Evolutionary conservation across 1,140 invertebrate species (phyloP), one percentile per base, ranked within the genome.

Genomic region (Amphibalanus amphitrite): DNA sequence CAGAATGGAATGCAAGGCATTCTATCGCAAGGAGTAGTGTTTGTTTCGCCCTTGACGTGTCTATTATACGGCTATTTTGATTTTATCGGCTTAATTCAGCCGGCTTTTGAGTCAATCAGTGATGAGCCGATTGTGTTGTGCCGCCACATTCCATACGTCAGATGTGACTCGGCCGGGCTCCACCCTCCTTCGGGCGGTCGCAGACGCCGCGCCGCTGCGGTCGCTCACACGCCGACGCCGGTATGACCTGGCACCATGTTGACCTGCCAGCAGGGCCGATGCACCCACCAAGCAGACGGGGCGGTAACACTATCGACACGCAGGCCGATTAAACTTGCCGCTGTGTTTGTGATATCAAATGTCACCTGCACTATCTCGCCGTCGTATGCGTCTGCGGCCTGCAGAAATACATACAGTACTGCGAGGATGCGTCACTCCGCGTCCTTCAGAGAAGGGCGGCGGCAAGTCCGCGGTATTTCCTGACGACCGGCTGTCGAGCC

Each of bases 31-130:
- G 47, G 47, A 59, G 47, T 59, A 59, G 47, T 59, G 47, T 59
- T 59, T 59, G 47, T 59, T 59, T 59, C 47, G 47, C 47, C 47
- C 47, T 59, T 59, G 47, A 59, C 47, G 47, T 59, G 47, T 59
- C 47, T 59, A 59, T 59, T 59, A 59, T 59, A 59, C 47, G 47
- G 47, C 47, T 59, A 59, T 59, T 59, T 59, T 59, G 47, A 59
- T 59, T 59, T 59, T 59, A 59, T 59, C 47, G 47, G 47, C 23
- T 59, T 59, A 59, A 59, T 59, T 59, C 47, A 59, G 47, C 47
- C 47, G 47, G 47, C 47, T 59, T 59, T 59, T 59, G 47, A 59
- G 47, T 59, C 47, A 59, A 59, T 59, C 47, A 59, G 20, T 59
- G 47, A 59, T 59, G 47, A 59, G 47, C 47, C 47, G 47, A 59